Evolutionary conservation across 2,888 invertebrate species (phyloP), one percentile per base, ranked within the genome.

Genomic region (Campaea margaritaria): DNA sequence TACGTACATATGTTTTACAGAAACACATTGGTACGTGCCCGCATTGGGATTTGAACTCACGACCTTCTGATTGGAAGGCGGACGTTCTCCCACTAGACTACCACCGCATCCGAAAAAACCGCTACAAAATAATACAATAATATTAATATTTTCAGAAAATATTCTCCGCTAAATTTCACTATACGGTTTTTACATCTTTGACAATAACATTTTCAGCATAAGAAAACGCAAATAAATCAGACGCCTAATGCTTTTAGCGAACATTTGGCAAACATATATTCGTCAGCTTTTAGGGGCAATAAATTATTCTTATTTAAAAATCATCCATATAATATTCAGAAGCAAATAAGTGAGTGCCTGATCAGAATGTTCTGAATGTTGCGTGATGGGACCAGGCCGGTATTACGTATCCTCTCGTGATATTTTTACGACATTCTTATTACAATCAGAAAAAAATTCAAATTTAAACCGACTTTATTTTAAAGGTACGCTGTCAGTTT

Each of bases 291-390:
- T 45, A 59, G 53, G 41, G 28, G 53, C 27, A 55, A 60, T 58
- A 63, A 58, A 50, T 58, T 63, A 63, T 59, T 62, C 65, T 63
- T 57, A 67, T 70, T 62, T 62, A 66, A 66, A 70, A 68, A 63
- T 68, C 44, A 60, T 64, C 58, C 64, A 68, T 70, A 65, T 66
- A 64, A 65, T 68, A 70, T 70, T 68, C 68, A 67, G 63, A 60
- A 63, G 58, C 67, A 67, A 67, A 70, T 70, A 70, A 65, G 65
- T 50, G 62, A 60, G 64, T 49, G 65, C 65, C 67, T 70, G 68
- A 70, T 65, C 64, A 53, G 70, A 68, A 68, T 68, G 62, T 63
- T 56, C 53, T 60, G 21, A 48, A 50, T 14, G 47, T 47, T 55
- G 46, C 45, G 48, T 55, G 34, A 47, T 34, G 39, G 43, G 41